A percentile compares a stretch with the other conserved stretches of the same genome.
Conservation (phyloP, 1,140 invertebrate genomes). For the Stegodyphus mimosarum region DNA sequence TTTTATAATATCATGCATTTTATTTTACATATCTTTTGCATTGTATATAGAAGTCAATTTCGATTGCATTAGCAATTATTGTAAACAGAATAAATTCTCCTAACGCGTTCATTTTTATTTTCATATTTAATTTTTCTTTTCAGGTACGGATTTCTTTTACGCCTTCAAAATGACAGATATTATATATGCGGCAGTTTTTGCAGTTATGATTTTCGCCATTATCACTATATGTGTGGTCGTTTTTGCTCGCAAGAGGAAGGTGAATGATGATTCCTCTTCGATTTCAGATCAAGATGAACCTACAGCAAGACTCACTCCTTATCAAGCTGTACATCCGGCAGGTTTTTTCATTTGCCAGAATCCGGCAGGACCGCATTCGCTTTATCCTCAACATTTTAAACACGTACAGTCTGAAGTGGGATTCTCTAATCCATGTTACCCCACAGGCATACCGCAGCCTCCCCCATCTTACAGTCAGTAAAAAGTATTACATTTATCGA, state of each 20-base stretch:
- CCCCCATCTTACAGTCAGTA: constrained; percentile 44
- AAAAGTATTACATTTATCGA: not conserved
- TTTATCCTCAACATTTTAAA: constrained; percentile 7
- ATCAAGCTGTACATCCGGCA: constrained; percentile 25
- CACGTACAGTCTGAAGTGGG: constrained; percentile 9
- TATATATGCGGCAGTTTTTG: not conserved
- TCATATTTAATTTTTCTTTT: not conserved
- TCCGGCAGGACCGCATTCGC: constrained; percentile 27
- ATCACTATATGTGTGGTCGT: not conserved
- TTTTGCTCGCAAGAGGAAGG: not conserved
- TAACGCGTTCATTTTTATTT: not conserved
- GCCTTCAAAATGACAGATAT: constrained; percentile 7
- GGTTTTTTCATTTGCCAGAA: constrained; percentile 32
- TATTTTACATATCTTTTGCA: no score
- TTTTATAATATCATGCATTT: no score
- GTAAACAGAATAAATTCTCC: no score
- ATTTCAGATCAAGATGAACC: constrained; percentile 19
- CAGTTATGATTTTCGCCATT: no score
- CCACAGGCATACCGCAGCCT: constrained; percentile 4
- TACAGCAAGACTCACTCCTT: constrained; percentile 22
- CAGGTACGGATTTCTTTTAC: not conserved
- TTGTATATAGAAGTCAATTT: no score
- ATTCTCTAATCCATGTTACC: constrained; percentile 45
- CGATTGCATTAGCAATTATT: no score
- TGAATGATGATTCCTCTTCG: not conserved